Evolutionary conservation across 35 echinoderm and acorn worm species (phyloP).

Genomic region (Apostichopus californicus): DNA sequence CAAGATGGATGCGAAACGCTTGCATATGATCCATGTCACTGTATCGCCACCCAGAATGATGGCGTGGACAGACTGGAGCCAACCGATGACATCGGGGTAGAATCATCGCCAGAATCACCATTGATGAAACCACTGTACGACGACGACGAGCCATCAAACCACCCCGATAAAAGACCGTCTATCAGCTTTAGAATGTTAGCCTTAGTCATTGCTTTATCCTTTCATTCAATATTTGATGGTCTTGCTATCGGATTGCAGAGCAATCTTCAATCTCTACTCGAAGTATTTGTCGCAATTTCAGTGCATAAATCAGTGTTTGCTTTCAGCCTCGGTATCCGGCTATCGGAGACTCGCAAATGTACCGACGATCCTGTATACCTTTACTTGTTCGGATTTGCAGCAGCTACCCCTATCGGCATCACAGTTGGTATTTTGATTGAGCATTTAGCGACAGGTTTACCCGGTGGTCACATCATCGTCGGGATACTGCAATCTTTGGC

Average conservation of each 20-base stretch:
- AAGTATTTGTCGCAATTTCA: constrained; percentile 35
- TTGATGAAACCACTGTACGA: constrained; percentile 15
- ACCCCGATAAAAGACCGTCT: neutral
- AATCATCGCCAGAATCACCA: neutral
- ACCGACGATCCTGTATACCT: neutral
- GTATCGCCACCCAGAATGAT: neutral
- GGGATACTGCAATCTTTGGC: constrained; percentile 49
- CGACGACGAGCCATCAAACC: neutral
- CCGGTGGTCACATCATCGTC: neutral
- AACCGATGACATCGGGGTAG: neutral
- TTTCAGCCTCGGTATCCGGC: constrained; percentile 51
- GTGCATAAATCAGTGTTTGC: constrained; percentile 61
- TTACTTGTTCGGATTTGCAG: constrained; percentile 31
- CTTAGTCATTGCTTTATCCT: constrained; percentile 31
- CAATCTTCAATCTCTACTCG: neutral
- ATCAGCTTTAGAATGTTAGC: constrained; percentile 18
- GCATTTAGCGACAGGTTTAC: constrained; percentile 26
- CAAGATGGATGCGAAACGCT: neutral
- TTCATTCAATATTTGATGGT: constrained; percentile 61
- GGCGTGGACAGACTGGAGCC: neutral
- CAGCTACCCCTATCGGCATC: constrained; percentile 49
- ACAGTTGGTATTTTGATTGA: neutral
- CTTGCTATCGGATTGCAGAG: constrained; percentile 49
- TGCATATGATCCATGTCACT: neutral
- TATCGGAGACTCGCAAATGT: neutral